Evolutionary conservation across 1,140 invertebrate species (phyloP).

Genomic region (Lineus longissimus): DNA sequence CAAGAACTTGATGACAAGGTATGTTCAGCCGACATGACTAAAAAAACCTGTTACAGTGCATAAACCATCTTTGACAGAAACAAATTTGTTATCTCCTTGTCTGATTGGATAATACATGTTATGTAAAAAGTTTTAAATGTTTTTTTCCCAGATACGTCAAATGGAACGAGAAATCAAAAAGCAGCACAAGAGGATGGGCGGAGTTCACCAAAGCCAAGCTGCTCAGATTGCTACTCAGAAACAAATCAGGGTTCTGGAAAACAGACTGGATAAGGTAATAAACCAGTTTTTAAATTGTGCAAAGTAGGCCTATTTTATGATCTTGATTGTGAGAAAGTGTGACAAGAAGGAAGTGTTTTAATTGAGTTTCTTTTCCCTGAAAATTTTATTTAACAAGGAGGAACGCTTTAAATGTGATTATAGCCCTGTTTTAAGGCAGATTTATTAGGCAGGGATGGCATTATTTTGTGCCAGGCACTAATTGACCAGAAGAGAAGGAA

Average conservation of each 20-base stretch:
- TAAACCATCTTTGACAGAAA: neutral
- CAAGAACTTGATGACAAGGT: conserved; percentile 28
- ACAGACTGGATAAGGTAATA: conserved; percentile 30
- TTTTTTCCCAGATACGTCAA: neutral
- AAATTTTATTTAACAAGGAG: too few relatives aligned
- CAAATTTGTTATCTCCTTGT: neutral
- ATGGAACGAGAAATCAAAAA: conserved; percentile 20
- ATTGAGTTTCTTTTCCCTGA: too few relatives aligned
- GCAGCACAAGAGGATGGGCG: conserved; percentile 1
- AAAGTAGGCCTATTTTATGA: too few relatives aligned
- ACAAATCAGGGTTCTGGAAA: conserved; percentile 27
- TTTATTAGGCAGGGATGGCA: too few relatives aligned
- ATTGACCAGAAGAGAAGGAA: too few relatives aligned
- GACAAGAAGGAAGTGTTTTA: too few relatives aligned
- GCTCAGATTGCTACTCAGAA: conserved; percentile 18
- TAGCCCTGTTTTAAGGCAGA: too few relatives aligned
- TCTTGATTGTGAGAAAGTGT: too few relatives aligned
- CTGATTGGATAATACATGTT: neutral
- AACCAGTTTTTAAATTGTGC: too few relatives aligned
- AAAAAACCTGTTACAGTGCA: neutral
- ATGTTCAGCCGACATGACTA: neutral
- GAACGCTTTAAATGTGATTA: too few relatives aligned
- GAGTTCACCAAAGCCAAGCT: conserved; percentile 17
- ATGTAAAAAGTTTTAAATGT: neutral
- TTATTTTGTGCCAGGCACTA: too few relatives aligned